Conservation (phyloP, 2,888 invertebrate species). For the Mythimna lalbum region DNA sequence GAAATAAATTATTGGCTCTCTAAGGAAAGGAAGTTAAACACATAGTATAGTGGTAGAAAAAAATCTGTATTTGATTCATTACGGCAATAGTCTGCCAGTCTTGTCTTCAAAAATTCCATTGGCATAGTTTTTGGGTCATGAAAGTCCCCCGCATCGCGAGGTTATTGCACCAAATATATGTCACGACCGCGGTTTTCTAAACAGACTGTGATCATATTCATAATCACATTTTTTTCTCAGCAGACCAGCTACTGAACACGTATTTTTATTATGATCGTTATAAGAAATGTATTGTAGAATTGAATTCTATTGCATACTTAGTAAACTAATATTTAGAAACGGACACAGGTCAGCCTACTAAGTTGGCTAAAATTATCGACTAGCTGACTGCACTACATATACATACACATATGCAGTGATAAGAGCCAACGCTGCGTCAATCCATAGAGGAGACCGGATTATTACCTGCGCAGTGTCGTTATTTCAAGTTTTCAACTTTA, state of each 20-base stretch:
- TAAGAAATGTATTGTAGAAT: background rate
- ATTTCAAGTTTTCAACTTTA: no score
- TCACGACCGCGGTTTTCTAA: conserved; percentile 15
- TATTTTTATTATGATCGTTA: background rate
- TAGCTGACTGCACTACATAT: background rate
- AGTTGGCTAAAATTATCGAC: background rate
- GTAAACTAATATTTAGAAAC: background rate
- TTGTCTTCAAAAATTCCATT: conserved; percentile 1
- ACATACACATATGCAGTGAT: no score
- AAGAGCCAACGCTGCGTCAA: no score
- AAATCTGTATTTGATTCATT: background rate
- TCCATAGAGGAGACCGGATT: no score
- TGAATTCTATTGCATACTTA: background rate
- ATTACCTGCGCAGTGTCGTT: no score
- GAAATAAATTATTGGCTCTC: background rate
- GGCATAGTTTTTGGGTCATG: conserved; percentile 14
- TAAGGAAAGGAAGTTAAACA: background rate
- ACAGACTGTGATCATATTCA: conserved; percentile 3
- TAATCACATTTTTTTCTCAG: conserved; percentile 1
- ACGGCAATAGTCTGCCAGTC: background rate
- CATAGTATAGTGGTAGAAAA: no score
- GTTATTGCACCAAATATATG: conserved; percentile 45
- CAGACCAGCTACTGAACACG: background rate
- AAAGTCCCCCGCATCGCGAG: conserved; percentile 29
- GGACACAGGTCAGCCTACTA: background rate